Conservation (phyloP, 2,888 invertebrate genomes). For the Orthosia gothica region DNA sequence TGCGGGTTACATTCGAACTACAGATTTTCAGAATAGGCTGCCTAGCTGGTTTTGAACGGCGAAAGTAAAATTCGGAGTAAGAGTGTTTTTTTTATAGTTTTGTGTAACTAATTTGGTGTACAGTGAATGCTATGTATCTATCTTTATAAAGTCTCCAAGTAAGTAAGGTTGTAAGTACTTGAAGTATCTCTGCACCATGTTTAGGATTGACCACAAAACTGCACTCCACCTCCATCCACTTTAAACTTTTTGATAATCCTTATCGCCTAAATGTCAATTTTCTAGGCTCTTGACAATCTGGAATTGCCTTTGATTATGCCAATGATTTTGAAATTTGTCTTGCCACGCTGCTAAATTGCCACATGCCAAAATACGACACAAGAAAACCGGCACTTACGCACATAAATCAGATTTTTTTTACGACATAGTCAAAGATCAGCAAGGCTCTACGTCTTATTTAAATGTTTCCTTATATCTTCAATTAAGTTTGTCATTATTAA, state of each 20-base stretch:
- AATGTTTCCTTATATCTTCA: slow-evolving; percentile 49
- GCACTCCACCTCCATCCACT: no score
- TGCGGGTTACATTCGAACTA: neutral
- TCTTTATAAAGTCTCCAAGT: no score
- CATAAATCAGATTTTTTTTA: slow-evolving; percentile 26
- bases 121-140: no score
- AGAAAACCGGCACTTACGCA: neutral
- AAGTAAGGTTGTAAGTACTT: neutral
- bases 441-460: slow-evolving; percentile 22
- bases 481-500: slow-evolving; percentile 40
- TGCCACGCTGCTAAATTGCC: neutral
- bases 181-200: no score
- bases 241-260: no score
- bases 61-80: no score
- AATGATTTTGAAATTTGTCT: neutral
- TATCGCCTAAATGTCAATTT: no score
- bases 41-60: neutral
- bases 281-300: no score
- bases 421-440: neutral
- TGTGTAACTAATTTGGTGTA: no score
- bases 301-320: no score
- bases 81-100: no score
- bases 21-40: neutral
- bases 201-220: no score
- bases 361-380: neutral